Evolutionary conservation across 2,888 invertebrate genomes (phyloP).

Genomic region (Scrobipalpa costella): DNA sequence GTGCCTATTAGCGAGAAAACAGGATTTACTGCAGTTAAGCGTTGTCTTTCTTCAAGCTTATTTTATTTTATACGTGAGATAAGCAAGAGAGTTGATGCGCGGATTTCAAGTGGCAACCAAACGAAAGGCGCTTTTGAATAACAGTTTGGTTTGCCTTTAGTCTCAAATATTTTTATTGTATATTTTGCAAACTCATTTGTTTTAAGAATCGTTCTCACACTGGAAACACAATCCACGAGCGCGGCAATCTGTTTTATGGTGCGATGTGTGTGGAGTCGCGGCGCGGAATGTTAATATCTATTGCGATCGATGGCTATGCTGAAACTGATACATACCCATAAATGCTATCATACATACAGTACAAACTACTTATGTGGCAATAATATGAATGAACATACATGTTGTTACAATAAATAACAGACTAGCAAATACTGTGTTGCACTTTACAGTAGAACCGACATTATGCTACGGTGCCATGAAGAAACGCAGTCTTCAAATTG

Average conservation of each 20-base stretch:
- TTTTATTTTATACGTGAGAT: neutral
- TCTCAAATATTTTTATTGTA: no score
- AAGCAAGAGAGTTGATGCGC: neutral
- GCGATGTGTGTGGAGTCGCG: slow-evolving; percentile 44
- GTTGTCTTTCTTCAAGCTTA: slow-evolving; percentile 1
- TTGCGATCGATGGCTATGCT: slow-evolving; percentile 36
- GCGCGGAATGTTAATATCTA: slow-evolving; percentile 51
- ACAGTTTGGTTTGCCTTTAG: no score
- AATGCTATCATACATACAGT: neutral
- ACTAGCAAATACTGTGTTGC: no score
- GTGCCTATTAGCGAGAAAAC: slow-evolving; percentile 4
- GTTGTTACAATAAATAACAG: no score
- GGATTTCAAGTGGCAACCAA: neutral
- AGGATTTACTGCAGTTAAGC: slow-evolving; percentile 6
- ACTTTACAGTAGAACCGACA: no score
- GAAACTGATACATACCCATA: slow-evolving; percentile 4
- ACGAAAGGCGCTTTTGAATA: no score
- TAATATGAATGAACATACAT: no score
- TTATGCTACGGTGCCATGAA: no score
- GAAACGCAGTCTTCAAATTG: no score
- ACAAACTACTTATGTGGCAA: no score
- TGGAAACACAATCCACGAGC: slow-evolving; percentile 48
- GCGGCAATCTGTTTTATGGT: slow-evolving; percentile 63
- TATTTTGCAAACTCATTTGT: no score
- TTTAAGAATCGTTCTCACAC: no score